A percentile compares a stretch with the other conserved stretches of the same genome.
These are phyloP conservation scores for Cotesia vestalis DNA, from an alignment of 1,140 invertebrate genomes.

Conservation along the genomic window DNA sequence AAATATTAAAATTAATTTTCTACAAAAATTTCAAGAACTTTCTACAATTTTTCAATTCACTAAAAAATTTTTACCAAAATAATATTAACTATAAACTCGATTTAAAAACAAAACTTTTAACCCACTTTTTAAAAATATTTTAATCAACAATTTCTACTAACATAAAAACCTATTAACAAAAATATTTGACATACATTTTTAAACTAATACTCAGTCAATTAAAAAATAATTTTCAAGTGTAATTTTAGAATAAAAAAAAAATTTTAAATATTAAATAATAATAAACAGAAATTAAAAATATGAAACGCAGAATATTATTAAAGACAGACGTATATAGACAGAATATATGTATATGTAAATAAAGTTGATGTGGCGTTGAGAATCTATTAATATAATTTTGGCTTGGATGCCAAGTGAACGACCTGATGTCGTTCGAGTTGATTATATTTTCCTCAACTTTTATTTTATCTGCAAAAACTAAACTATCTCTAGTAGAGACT, in stretches of 20 bases:
- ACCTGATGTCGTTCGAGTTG: constrained; percentile 59
- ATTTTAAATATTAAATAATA: background rate
- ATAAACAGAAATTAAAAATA: constrained; percentile 23
- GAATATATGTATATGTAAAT: constrained; percentile 47
- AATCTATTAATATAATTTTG: constrained; percentile 64
- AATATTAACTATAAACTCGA: too few relatives aligned
- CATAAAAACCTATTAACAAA: too few relatives aligned
- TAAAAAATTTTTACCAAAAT: background rate
- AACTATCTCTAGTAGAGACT: too few relatives aligned
- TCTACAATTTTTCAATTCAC: too few relatives aligned
- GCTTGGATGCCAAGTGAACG: constrained; percentile 64
- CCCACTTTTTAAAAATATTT: too few relatives aligned
- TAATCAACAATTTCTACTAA: background rate
- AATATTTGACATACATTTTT: too few relatives aligned
- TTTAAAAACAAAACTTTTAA: too few relatives aligned
- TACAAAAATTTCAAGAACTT: too few relatives aligned
- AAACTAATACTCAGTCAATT: background rate
- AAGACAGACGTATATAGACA: constrained; percentile 19
- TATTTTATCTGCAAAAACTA: background rate
- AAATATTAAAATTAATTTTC: too few relatives aligned
- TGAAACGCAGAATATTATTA: too few relatives aligned
- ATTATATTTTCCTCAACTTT: constrained; percentile 29
- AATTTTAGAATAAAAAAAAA: constrained; percentile 2
- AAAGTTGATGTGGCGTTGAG: constrained; percentile 47
- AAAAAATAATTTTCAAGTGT: constrained; percentile 1